Percentiles rank a stretch among this genome's conserved stretches.
Evolutionary conservation across 2,888 invertebrate genomes (phyloP).

Genomic region (Sarcophaga rosellei): DNA sequence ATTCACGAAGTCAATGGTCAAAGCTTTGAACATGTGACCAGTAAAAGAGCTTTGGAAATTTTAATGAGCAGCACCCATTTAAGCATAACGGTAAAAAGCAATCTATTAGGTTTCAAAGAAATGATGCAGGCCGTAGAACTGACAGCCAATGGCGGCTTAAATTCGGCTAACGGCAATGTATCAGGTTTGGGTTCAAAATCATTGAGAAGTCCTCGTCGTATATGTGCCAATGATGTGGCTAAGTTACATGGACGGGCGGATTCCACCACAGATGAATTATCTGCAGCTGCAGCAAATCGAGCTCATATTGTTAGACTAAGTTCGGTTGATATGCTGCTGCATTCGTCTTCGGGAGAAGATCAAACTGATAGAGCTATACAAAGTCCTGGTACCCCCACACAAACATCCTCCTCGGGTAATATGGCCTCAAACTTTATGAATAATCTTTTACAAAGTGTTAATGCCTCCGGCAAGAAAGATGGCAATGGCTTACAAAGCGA

Average conservation of each 20-base stretch:
- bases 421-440: slow-evolving; percentile 82
- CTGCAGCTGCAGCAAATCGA: slow-evolving; percentile 70
- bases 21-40: slow-evolving; percentile 96
- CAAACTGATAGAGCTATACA: slow-evolving; percentile 81
- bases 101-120: slow-evolving; percentile 92
- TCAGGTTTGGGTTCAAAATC: slow-evolving; percentile 71
- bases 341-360: slow-evolving; percentile 71
- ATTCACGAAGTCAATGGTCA: slow-evolving; percentile 99
- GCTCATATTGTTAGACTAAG: slow-evolving; percentile 84
- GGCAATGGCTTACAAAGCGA: slow-evolving; percentile 59
- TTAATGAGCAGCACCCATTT: slow-evolving; percentile 96
- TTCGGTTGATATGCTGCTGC: slow-evolving; percentile 85
- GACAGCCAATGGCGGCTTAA: slow-evolving; percentile 67
- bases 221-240: slow-evolving; percentile 84
- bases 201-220: slow-evolving; percentile 77
- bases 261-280: slow-evolving; percentile 74
- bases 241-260: slow-evolving; percentile 83
- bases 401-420: slow-evolving; percentile 75
- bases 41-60: slow-evolving; percentile 95
- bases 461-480: slow-evolving; percentile 76
- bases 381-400: slow-evolving; percentile 76
- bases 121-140: slow-evolving; percentile 82
- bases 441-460: slow-evolving; percentile 82
- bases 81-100: slow-evolving; percentile 97
- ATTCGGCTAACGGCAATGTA: slow-evolving; percentile 76